phyloP scores from a whole-genome alignment of 1,140 invertebrate species.

The Diorhabda sublineata region DNA sequence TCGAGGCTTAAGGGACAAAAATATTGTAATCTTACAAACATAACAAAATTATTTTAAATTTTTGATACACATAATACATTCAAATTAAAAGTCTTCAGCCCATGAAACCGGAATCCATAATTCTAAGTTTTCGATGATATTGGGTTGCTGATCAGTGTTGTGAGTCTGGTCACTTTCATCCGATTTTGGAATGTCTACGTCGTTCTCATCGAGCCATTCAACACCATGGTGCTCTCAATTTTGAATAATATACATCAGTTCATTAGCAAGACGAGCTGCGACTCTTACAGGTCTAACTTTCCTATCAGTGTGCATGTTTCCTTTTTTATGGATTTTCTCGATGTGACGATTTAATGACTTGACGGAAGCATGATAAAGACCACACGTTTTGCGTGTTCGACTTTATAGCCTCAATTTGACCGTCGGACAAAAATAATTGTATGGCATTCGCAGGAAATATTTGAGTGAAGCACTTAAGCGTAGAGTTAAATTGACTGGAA shows the following conservation, averaged over 20 bases:
- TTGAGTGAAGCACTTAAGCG: slow-evolving; percentile 15
- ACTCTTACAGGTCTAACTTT: slow-evolving; percentile 19
- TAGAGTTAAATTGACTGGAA: slow-evolving; percentile 16
- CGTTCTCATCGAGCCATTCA: too few species aligned
- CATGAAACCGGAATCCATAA: neutral
- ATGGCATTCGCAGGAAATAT: slow-evolving; percentile 21
- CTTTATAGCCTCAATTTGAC: too few species aligned
- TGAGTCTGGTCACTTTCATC: too few species aligned
- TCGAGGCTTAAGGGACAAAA: too few species aligned
- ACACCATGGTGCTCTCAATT: slow-evolving; percentile 5
- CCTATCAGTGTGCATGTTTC: slow-evolving; percentile 11
- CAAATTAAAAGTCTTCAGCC: neutral
- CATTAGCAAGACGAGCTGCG: too few species aligned
- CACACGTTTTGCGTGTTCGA: slow-evolving; percentile 3
- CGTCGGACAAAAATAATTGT: slow-evolving; percentile 7
- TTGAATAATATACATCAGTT: too few species aligned
- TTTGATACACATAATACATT: too few species aligned
- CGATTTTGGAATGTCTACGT: too few species aligned
- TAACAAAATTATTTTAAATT: too few species aligned
- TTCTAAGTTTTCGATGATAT: slow-evolving; percentile 20
- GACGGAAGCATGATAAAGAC: slow-evolving; percentile 3
- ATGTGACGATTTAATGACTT: slow-evolving; percentile 8
- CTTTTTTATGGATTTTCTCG: slow-evolving; percentile 11
- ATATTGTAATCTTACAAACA: too few species aligned
- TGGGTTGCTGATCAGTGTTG: too few species aligned